Evolutionary conservation across 2,113 vertebrate genomes (phyloP).

Genomic region (Melanostigma gelatinosum): DNA sequence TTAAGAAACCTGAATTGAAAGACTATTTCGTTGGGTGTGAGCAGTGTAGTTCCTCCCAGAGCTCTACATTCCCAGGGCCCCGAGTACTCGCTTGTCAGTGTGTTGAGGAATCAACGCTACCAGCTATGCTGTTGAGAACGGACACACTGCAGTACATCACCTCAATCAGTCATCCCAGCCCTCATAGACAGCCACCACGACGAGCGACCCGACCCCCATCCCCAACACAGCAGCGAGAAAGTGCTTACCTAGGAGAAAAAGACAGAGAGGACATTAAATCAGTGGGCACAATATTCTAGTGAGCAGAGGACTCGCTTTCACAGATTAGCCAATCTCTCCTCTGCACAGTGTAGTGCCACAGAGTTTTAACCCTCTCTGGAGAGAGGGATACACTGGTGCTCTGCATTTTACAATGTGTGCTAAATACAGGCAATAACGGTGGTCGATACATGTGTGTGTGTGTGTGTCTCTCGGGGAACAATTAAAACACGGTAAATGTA

Average conservation of each 20-base stretch:
- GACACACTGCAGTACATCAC: constrained; percentile 80
- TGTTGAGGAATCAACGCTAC: constrained; percentile 64
- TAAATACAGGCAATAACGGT: constrained; percentile 32
- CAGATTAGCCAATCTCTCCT: constrained; percentile 82
- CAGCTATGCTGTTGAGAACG: constrained; percentile 70
- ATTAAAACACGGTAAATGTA: constrained; percentile 2
- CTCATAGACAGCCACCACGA: constrained; percentile 70
- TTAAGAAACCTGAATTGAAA: constrained; percentile 8
- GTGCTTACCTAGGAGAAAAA: constrained; percentile 86
- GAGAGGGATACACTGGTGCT: constrained; percentile 58
- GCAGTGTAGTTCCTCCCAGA: constrained; percentile 11
- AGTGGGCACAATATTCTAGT: constrained; percentile 78
- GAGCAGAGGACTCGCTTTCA: constrained; percentile 73
- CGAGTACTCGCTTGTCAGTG: constrained; percentile 48
- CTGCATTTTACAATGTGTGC: constrained; percentile 68
- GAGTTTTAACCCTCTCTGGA: constrained; percentile 72
- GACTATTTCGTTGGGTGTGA: not conserved
- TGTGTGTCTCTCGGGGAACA: constrained; percentile 13
- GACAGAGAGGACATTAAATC: constrained; percentile 82
- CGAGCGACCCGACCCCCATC: constrained; percentile 65
- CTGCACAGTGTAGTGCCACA: constrained; percentile 67
- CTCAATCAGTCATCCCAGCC: constrained; percentile 81
- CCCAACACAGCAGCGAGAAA: constrained; percentile 70
- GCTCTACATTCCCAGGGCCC: constrained; percentile 41
- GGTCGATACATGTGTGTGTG: not conserved